Percentiles rank a stretch among this genome's conserved stretches.
phyloP scores from a whole-genome alignment of 2,113 vertebrate genomes.

The Pithys albifrons region DNA sequence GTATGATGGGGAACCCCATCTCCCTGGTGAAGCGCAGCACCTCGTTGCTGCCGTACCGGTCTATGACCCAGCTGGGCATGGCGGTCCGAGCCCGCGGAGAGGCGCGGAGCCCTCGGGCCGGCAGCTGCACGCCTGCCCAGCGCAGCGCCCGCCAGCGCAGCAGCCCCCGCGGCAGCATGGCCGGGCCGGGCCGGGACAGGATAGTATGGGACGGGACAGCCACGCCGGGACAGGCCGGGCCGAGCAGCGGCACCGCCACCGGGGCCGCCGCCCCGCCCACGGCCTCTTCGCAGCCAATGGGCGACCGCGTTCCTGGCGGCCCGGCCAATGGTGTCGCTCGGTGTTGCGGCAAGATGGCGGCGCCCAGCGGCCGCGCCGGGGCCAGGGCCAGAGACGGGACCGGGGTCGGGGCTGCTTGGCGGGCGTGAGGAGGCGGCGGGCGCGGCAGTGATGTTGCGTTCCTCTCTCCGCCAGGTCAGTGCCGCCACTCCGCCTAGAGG shows the following conservation, averaged over 20 bases:
- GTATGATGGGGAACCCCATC: slow-evolving; percentile 76
- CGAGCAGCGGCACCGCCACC: not conserved
- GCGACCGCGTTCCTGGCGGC: not conserved
- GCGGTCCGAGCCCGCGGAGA: slow-evolving; percentile 41
- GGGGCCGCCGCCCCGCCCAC: fast-evolving
- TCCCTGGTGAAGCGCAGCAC: slow-evolving; percentile 85
- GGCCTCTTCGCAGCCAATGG: slow-evolving; percentile 70
- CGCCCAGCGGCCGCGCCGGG: not conserved
- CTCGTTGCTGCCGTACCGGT: slow-evolving; percentile 88
- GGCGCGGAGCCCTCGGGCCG: not conserved
- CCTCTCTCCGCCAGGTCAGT: slow-evolving; percentile 86
- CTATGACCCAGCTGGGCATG: slow-evolving; percentile 96
- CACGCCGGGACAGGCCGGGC: too few relatives aligned
- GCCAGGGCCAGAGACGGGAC: too few relatives aligned
- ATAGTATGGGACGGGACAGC: too few relatives aligned
- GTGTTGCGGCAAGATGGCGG: slow-evolving; percentile 73
- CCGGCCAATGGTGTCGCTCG: slow-evolving; percentile 76
- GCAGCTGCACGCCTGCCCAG: not conserved
- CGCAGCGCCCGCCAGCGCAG: not conserved
- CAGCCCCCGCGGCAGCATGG: not conserved
- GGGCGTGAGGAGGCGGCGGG: not conserved
- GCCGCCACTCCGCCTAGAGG: not conserved
- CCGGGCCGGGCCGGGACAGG: too few relatives aligned
- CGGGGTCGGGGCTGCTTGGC: fast-evolving
- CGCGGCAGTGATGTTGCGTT: slow-evolving; percentile 74